phyloP scores from a whole-genome alignment of 1,140 invertebrate genomes.

The Yoshiicerus persimilis region DNA sequence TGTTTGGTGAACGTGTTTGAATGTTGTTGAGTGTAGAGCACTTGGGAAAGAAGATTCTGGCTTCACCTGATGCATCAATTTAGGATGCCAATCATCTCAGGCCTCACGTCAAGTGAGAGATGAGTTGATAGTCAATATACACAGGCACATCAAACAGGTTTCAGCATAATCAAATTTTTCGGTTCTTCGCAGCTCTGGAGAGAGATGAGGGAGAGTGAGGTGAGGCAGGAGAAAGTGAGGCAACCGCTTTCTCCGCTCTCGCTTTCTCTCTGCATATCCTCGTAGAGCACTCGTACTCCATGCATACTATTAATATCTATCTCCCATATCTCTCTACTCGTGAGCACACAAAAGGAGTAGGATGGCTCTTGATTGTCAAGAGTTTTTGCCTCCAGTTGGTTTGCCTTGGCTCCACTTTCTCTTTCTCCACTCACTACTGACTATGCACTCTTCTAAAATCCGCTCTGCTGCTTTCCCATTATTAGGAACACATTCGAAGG shows the following conservation, averaged over 20 bases:
- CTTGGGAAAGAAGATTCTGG: slow-evolving; percentile 5
- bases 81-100: slow-evolving; percentile 38
- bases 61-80: slow-evolving; percentile 42
- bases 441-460: background rate
- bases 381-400: slow-evolving; percentile 15
- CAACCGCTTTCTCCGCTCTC: background rate
- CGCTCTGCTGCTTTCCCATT: background rate
- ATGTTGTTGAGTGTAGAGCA: slow-evolving; percentile 9
- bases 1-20: background rate
- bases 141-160: slow-evolving; percentile 36
- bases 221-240: background rate
- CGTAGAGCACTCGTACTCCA: background rate
- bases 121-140: slow-evolving; percentile 40
- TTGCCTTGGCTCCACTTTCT: background rate
- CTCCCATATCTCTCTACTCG: slow-evolving; percentile 28
- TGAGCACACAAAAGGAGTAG: slow-evolving; percentile 26
- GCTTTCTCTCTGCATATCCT: background rate
- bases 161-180: slow-evolving; percentile 37
- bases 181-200: background rate
- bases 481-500: background rate
- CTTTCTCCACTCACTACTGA: background rate
- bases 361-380: slow-evolving; percentile 39
- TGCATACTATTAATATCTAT: slow-evolving; percentile 34
- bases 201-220: background rate
- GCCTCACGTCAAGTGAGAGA: slow-evolving; percentile 31